Base-by-base conservation (phyloP, 2,888 invertebrate genomes). In the Ophraella communa region DNA sequence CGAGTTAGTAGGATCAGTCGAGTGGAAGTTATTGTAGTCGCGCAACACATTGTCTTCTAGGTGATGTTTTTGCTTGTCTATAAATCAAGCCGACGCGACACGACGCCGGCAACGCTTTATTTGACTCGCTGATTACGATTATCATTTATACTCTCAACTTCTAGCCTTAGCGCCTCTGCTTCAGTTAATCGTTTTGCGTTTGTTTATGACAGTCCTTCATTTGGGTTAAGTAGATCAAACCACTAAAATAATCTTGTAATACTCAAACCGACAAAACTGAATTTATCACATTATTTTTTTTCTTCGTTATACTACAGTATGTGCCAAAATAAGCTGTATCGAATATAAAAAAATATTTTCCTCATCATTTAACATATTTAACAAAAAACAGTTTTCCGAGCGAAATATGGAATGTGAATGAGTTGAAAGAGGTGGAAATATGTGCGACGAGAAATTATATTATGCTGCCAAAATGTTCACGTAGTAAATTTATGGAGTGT, bases 101-200 rank as follows among this genome's bases (percentile, higher is more conserved):
- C 74, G 76, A 75, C 49, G 49, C 27, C 52, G 60, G 30, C 60
- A 74, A 75, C 74, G 72, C 74, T 74, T 76, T 74, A 78, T 78
- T 77, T 77, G 77, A 78, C 78, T 78, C 71, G 75, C 72, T 78
- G 78, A 80, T 80, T 80, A 77, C 78, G 72, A 78, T 75, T 77
- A 79, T 79, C 79, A 79, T 77, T 63, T 68, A 54, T 60, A 53
- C 67, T 65, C 65, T 64, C 64, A 59, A 57, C 52, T 67, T 60
- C 64, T 62, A 58, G 60, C 59, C 49, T 64, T 42, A 60, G 60
- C 42, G 60, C 17, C 35, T 52, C 59, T 27, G 62, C 44, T 60
- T 30, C 7, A 30, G 67, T 62, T 67, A 64, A 67, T 67, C 64
- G 62, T 55, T 61, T 64, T 49, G 64, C 55, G 62, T 67, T 67